Evolutionary conservation across 1,140 invertebrate species (phyloP), one percentile per base, ranked within the genome.

Genomic region (Penaeus indicus): DNA sequence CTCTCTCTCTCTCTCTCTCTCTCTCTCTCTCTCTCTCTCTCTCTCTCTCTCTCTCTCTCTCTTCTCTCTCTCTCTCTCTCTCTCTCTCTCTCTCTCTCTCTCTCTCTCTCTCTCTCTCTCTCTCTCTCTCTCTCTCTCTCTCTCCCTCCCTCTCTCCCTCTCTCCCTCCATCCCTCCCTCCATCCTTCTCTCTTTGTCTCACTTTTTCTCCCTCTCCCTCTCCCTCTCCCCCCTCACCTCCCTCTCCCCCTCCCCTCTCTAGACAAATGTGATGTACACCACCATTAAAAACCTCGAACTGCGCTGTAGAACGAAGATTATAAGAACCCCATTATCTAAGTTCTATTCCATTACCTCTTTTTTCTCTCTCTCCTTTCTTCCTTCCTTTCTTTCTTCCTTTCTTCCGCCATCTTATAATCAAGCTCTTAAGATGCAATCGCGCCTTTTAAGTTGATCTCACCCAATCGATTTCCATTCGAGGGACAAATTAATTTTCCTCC

Each of bases 401-500:
- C 54, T 62, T 32, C 25, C 47, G 21, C 27, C 60, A 54, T 79
- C 75, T 54, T 32, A 77, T 64, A 84, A 77, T 80, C 81, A 72
- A 84, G 42, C 22, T 82, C 61, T 88, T 77, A 88, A 77, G 63
- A 75, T 84, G 86, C 86, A 83, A 88, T 88, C 67, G 72, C 77
- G 54, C 86, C 86, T 79, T 79, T 78, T 64, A 54, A 72, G n/a
- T 83, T 60, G 86, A 83, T 77, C 86, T 61, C n/a, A 79, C 79
- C 86, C 84, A 88, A 88, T 88, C 86, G 86, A 25, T 88, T 88
- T 84, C 81, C 72, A 88, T 88, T 88, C 69, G 81, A 84, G 82
- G 82, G 60, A 63, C 81, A 84, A 88, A 88, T 88, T 88, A 88
- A 88, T 87, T 87, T 69, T 75, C 72, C 81, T 78, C 54, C 47